Evolutionary conservation across 2,113 vertebrate species (phyloP).

Genomic region (Emydocephalus ijimae): DNA sequence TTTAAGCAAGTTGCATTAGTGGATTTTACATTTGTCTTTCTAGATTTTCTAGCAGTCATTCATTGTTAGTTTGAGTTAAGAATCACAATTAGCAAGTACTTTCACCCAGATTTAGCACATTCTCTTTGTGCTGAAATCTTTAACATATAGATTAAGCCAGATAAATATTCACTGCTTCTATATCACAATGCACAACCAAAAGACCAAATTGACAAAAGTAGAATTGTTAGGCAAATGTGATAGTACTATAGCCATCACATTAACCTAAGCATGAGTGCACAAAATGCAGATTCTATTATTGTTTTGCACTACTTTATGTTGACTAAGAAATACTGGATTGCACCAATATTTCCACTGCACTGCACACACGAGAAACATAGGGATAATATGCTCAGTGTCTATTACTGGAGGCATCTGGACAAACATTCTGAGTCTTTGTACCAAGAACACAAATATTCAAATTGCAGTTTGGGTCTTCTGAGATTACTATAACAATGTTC

Average conservation of each 20-base stretch:
- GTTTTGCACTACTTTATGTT: neutral
- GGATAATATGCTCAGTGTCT: neutral
- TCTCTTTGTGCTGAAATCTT: neutral
- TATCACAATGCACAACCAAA: neutral
- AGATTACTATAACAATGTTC: neutral
- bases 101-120: neutral
- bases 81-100: accelerated
- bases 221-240: neutral
- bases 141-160: neutral
- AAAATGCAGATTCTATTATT: neutral
- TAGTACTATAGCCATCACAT: neutral
- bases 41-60: neutral
- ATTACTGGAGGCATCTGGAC: neutral
- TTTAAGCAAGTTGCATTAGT: neutral
- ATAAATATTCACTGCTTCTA: neutral
- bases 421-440: neutral
- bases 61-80: neutral
- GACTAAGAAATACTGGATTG: neutral
- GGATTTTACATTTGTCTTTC: neutral
- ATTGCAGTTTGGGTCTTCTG: neutral
- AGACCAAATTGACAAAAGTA: neutral
- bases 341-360: neutral
- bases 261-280: neutral
- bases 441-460: neutral
- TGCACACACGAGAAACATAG: neutral